Evolutionary conservation across 2,113 vertebrate species (phyloP).

Genomic region (Onychorhynchus coronatus): DNA sequence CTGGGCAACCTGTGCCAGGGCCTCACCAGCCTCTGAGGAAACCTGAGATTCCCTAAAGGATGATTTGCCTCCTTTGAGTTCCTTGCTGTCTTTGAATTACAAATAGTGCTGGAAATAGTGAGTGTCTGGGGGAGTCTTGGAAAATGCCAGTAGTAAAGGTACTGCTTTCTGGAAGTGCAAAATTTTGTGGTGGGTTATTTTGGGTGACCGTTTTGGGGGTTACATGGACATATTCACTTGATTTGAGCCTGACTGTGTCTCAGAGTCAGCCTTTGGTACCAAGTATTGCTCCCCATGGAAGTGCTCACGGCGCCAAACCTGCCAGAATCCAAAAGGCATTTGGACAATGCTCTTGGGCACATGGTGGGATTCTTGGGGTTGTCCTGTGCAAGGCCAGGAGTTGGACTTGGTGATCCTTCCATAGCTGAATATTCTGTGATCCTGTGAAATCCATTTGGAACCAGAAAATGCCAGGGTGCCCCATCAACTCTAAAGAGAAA

Average conservation of each 20-base stretch:
- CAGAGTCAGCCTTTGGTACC: not conserved
- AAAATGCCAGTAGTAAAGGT: rapidly evolving
- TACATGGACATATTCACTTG: not conserved
- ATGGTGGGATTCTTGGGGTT: not conserved
- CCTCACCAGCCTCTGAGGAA: not conserved
- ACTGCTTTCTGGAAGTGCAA: not conserved
- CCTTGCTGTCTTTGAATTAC: not conserved
- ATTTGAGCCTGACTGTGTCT: not conserved
- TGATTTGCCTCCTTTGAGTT: not conserved
- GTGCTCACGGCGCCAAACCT: not conserved
- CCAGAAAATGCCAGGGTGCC: not conserved
- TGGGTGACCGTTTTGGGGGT: not conserved
- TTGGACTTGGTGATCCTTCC: not conserved
- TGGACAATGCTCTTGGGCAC: not conserved
- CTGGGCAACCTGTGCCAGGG: not conserved
- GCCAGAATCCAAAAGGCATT: not conserved
- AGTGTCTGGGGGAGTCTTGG: not conserved
- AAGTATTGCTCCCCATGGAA: not conserved
- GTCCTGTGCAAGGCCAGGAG: not conserved
- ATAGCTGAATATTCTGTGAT: not conserved
- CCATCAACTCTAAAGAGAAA: not conserved
- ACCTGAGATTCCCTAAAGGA: not conserved
- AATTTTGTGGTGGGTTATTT: not conserved
- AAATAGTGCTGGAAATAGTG: not conserved
- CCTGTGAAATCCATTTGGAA: not conserved